These are phyloP conservation scores for cat (Felis catus) DNA, from an alignment of 2,113 vertebrate species.

Conservation along the genomic window F.catus_Fca126_mat1.0 CM031419.1:62174001-62174500, in stretches of 20 bases:
- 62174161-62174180: background rate
- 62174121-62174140: background rate
- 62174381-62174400: background rate
- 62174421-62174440: background rate
- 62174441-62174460: background rate
- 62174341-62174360: background rate
- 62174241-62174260: constrained; percentile 3
- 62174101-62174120: no score
- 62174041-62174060: background rate
- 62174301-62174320: background rate
- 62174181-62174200: background rate
- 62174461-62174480: background rate
- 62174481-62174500: background rate
- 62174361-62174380: background rate
- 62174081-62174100: accelerated
- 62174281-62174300: background rate
- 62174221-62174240: background rate
- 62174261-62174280: background rate
- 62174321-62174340: background rate
- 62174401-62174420: background rate
- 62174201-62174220: background rate
- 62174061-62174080: background rate
- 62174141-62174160: background rate
- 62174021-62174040: background rate
- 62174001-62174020: constrained; percentile 41